phyloP scores from a whole-genome alignment of 1,140 invertebrate genomes.

The Drosophila chauvacae region DNA sequence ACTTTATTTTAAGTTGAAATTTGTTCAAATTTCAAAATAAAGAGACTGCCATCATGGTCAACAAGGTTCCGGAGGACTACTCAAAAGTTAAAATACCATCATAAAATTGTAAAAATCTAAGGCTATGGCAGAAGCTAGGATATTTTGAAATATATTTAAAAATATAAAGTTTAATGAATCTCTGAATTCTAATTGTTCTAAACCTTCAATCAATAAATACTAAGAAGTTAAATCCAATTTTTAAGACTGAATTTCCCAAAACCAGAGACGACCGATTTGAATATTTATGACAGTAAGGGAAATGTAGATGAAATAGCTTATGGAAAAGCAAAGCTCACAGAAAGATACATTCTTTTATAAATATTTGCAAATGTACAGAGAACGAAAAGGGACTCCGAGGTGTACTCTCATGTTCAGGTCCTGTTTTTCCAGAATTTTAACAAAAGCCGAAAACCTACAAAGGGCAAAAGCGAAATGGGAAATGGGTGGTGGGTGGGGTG shows the following conservation, averaged over 20 bases:
- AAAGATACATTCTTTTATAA: not conserved
- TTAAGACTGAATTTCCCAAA: not conserved
- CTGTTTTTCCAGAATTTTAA: constrained; percentile 16
- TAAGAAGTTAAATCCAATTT: not conserved
- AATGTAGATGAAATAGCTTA: not conserved
- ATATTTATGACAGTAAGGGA: not conserved
- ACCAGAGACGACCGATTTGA: not conserved
- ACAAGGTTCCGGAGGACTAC: too few species aligned
- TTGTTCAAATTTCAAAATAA: too few species aligned
- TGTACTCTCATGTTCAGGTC: not conserved
- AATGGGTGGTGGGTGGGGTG: not conserved
- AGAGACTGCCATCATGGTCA: too few species aligned
- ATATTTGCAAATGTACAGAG: not conserved
- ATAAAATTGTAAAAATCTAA: too few species aligned
- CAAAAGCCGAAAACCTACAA: constrained; percentile 16
- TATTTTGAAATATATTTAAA: too few species aligned
- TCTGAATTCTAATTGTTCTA: too few species aligned
- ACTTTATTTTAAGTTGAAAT: too few species aligned
- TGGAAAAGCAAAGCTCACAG: not conserved
- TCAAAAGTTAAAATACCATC: too few species aligned
- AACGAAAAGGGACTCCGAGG: not conserved
- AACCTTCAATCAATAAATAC: too few species aligned
- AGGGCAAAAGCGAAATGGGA: not conserved
- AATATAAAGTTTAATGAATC: too few species aligned
- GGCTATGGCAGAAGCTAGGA: too few species aligned